Percentiles rank a stretch among this genome's conserved stretches.
phyloP scores from a whole-genome alignment of 2,797 vertebrate genomes.

The Yasuhikotakia modesta region DNA sequence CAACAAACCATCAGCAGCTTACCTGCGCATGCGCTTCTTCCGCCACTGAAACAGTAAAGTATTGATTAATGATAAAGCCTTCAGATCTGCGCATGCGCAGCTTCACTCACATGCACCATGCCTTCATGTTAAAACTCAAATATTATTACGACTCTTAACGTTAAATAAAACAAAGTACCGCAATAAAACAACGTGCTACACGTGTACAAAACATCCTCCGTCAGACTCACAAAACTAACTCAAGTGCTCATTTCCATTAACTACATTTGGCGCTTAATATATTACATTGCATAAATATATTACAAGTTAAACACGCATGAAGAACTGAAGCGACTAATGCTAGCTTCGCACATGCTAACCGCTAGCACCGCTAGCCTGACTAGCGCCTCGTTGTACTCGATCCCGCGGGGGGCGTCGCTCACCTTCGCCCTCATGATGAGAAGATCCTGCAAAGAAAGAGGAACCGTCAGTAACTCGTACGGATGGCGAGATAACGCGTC shows the following conservation, averaged over 20 bases:
- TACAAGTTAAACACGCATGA: neutral
- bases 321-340: neutral
- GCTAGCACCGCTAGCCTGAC: neutral
- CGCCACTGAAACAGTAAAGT: conserved; percentile 79
- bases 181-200: no score
- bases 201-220: no score
- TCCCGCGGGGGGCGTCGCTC: conserved; percentile 53
- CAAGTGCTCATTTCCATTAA: no score
- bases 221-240: no score
- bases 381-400: neutral
- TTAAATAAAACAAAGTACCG: no score
- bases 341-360: neutral
- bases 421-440: conserved; percentile 92
- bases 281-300: no score
- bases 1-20: conserved; percentile 17
- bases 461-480: neutral
- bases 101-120: no score
- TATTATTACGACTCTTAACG: no score
- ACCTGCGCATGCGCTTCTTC: conserved; percentile 98
- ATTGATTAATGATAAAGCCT: no score
- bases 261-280: no score
- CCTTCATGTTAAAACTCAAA: no score
- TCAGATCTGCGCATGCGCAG: conserved; percentile 3
- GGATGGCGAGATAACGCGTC: conserved; percentile 57
- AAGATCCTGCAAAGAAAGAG: conserved; percentile 66